phyloP scores from a whole-genome alignment of 2,797 vertebrate species.

The Urosaurus nigricauda region DNA sequence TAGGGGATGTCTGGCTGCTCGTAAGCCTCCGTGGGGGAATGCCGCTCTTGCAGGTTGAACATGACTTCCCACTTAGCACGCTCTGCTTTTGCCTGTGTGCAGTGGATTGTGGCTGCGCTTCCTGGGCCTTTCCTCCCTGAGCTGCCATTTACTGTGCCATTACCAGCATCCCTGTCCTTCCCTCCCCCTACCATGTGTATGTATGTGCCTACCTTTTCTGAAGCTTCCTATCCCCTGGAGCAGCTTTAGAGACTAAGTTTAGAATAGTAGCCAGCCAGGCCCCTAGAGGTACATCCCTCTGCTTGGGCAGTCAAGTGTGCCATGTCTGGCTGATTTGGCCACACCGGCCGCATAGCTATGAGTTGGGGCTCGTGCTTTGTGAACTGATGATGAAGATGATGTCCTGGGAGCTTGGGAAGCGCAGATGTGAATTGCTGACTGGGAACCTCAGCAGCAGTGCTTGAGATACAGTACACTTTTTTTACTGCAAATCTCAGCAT shows the following conservation, averaged over 20 bases:
- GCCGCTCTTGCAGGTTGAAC: slow-evolving; percentile 34
- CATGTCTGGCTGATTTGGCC: background rate
- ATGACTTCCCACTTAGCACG: slow-evolving; percentile 37
- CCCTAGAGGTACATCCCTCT: slow-evolving; percentile 13
- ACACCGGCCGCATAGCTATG: slow-evolving; percentile 1
- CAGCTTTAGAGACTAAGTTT: slow-evolving; percentile 22
- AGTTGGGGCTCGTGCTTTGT: slow-evolving; percentile 17
- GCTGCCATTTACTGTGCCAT: background rate
- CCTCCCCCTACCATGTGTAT: background rate
- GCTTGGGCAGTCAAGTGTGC: slow-evolving; percentile 45
- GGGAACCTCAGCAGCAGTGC: background rate
- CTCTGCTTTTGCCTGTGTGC: background rate
- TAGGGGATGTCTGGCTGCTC: slow-evolving; percentile 19
- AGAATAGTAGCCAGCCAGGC: slow-evolving; percentile 23
- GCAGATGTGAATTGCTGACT: background rate
- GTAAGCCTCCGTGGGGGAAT: slow-evolving; percentile 20
- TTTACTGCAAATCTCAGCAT: background rate
- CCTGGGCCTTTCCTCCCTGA: background rate
- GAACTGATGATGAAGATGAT: slow-evolving; percentile 5
- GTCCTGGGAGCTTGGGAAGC: background rate
- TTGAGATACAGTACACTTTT: background rate
- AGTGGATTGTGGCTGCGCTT: background rate
- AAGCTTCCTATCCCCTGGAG: slow-evolving; percentile 4
- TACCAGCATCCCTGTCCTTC: background rate
- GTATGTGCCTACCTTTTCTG: background rate